Base-by-base conservation (phyloP, 2,113 vertebrate species). In the Cyphomyrus discorhynchus region DNA sequence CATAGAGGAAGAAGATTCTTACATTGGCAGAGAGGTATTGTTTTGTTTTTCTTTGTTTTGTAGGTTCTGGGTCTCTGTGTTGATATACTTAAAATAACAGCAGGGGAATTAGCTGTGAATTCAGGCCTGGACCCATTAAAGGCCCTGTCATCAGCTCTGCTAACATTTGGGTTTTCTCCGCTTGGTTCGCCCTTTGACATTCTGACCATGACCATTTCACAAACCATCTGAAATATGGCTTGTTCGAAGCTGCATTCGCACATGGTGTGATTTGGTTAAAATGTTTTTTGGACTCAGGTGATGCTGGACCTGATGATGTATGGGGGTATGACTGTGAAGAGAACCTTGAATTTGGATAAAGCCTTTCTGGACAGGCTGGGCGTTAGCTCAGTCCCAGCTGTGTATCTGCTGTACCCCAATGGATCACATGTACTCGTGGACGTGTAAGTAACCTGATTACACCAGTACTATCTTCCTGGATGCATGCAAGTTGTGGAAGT, bases 221-320 rank as follows among this genome's bases (percentile, higher is more conserved):
- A 83, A 21, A 13, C 21, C 35, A 35, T 39, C 70, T 19, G 5
- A 77, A 39, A 77, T 77, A 39, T 19, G 15, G 31, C 70, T 80
- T 42, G 35, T 42, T 17, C 42, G 35, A 80, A 80, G 74, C 74
- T 80, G 35, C 17, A 80, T 80, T 80, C 0, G 0, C 15, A 42
- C 74, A 80, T 19, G 3, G 6, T 17, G 35, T 80, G 5, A 17
- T 17, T 21, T 80, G 74, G 35, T 80, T 80, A 17, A 39, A 7
- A 77, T 77, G 35, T 24, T 47, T 83, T 84, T 70, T n/a, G 85
- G 31, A 0, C 56, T 77, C 94, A 99, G 98, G 97, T 99, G 92
- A 97, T 96, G 13, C 91, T 99, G 92, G 98, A 99, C 94, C 91
- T 99, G 94, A 92, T 96, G 90, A 96, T 94, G 3, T 98, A 94